Base-by-base conservation (phyloP, 2,797 vertebrate species). In the Masticophis lateralis region DNA sequence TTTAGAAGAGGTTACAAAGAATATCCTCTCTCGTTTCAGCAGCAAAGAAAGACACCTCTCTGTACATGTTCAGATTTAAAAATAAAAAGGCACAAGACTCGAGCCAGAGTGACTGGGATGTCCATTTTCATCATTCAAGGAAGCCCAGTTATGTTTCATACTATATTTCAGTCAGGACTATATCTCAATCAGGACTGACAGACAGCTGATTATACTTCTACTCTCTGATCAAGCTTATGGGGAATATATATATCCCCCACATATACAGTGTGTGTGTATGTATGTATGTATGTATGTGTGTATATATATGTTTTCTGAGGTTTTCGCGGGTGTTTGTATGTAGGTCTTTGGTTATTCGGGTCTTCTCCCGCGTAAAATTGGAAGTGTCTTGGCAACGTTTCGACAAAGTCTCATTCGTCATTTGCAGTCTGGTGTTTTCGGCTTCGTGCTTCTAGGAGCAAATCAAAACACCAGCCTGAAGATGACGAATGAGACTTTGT, bases 31-130 rank as follows among this genome's bases (percentile, higher is more conserved):
- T 95, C 93, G 56, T 87, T 94, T 94, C 95, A 95, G 95, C 87
- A 94, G 92, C 94, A 93, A 91, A 92, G 94, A 92, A 91, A 92
- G 95, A 92, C 95, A 92, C 92, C 93, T 86, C 57, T 2, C 83
- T 93, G 91, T 53, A 92, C 93, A 93, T 89, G 91, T 57, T 59
- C 61, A 92, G 25, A 43, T 20, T 16, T 88, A 69, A 88, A 69
- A 88, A 28, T 87, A 88, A 88, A 83, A 83, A 57, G 25, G 28
- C 63, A 88, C 53, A 66, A 69, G n/a, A 37, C n/a, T 92, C 22
- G 22, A 91, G 25, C 32, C 13, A 47, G 6, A 89, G 22, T 32
- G 55, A 59, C 66, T 60, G 37, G 53, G 27, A 87, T 25, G 57
- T 59, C 37, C 91, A 89, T n/a, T 22, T 27, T 89, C 10, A 47